Percentiles rank a stretch among this genome's conserved stretches.
Conservation (phyloP, 2,797 vertebrate genomes). For the Enteromius thamalakanensis region DNA sequence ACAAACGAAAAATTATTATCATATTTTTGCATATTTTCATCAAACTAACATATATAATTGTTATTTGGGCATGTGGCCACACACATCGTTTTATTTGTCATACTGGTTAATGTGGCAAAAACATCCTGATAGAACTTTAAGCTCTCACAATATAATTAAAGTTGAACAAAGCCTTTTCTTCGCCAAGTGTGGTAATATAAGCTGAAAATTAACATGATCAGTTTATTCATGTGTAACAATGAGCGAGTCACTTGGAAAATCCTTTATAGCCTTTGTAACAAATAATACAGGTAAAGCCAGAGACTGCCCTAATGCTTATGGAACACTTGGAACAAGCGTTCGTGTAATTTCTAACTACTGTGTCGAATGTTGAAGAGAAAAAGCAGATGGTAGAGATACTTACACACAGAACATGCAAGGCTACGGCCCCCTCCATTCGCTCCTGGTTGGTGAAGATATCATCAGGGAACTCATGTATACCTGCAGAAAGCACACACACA, state of each 20-base stretch:
- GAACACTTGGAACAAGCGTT: conserved; percentile 3
- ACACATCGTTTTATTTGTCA: background rate
- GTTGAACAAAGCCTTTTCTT: background rate
- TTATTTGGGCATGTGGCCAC: background rate
- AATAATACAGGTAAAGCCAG: background rate
- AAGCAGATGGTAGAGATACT: conserved; percentile 71
- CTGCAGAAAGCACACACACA: conserved; percentile 70
- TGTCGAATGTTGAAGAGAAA: background rate
- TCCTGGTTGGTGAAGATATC: conserved; percentile 92
- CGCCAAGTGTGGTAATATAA: background rate
- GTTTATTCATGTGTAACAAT: conserved; percentile 1
- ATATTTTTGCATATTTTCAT: too few relatives aligned
- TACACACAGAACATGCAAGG: conserved; percentile 92
- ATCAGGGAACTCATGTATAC: conserved; percentile 91
- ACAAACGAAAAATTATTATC: too few relatives aligned
- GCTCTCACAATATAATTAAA: background rate
- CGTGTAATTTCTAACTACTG: background rate
- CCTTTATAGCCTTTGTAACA: conserved; percentile 10
- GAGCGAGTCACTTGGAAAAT: conserved; percentile 4
- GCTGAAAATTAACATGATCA: background rate
- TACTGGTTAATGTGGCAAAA: background rate
- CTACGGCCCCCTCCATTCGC: conserved; percentile 87
- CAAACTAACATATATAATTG: background rate
- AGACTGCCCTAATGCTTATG: background rate
- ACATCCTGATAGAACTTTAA: background rate